These are phyloP conservation scores for Neodontobutis hainanensis DNA, from an alignment of 2,113 vertebrate species.

Conservation along the genomic window DNA sequence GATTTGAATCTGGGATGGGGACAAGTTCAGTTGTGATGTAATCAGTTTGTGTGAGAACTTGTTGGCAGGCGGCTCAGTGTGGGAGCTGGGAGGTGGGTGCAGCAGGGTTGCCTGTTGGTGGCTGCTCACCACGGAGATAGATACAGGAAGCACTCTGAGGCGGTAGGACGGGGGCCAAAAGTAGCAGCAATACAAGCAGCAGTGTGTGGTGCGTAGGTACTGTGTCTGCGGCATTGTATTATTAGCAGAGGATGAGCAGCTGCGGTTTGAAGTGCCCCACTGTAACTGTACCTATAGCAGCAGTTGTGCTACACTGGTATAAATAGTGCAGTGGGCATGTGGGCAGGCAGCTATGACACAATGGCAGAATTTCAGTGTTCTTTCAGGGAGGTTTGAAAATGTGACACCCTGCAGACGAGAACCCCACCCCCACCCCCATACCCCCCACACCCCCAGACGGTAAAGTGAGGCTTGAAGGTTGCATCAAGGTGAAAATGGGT, in stretches of 20 bases:
- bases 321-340: constrained; percentile 71
- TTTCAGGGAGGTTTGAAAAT: constrained; percentile 69
- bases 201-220: constrained; percentile 19
- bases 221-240: constrained; percentile 52
- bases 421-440: no score
- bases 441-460: constrained; percentile 50
- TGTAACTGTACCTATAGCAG: constrained; percentile 75
- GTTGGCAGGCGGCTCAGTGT: constrained; percentile 44
- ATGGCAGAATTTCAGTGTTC: constrained; percentile 66
- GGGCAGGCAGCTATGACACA: constrained; percentile 66
- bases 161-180: constrained; percentile 34
- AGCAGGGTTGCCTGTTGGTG: constrained; percentile 43
- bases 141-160: constrained; percentile 50
- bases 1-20: constrained; percentile 41
- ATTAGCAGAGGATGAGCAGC: constrained; percentile 67
- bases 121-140: constrained; percentile 53
- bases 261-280: constrained; percentile 64
- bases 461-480: constrained; percentile 58
- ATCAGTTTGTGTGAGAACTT: constrained; percentile 35
- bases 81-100: constrained; percentile 45
- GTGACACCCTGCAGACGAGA: constrained; percentile 53
- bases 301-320: constrained; percentile 74
- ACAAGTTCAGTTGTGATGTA: constrained; percentile 44
- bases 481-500: constrained; percentile 41
- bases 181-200: constrained; percentile 27